phyloP scores from a whole-genome alignment of 2,888 invertebrate genomes.

The Conus canariensis region DNA sequence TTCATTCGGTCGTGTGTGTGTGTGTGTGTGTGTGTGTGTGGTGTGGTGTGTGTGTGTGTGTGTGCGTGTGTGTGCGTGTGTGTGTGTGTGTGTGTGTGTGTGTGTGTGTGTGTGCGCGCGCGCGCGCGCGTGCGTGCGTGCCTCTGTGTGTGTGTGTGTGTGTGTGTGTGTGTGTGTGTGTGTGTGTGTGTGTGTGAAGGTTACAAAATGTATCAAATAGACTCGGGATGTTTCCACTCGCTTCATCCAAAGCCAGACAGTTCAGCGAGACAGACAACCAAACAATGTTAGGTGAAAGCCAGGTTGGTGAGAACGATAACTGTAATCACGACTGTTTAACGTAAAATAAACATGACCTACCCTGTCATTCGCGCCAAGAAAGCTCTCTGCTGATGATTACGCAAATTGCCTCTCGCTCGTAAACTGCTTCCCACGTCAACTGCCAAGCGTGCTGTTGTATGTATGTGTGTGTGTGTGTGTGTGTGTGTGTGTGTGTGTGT shows the following conservation, averaged over 20 bases:
- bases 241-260: too few species aligned
- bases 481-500: too few species aligned
- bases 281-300: background rate
- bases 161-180: background rate
- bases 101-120: background rate
- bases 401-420: background rate
- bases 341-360: conserved; percentile 18
- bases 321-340: conserved; percentile 10
- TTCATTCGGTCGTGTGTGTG: too few species aligned
- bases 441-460: too few species aligned
- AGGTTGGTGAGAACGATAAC: background rate
- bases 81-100: background rate
- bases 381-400: conserved; percentile 10
- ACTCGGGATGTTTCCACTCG: background rate
- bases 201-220: background rate
- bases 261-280: background rate
- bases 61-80: background rate
- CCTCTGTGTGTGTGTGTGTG: background rate
- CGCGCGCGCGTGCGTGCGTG: background rate
- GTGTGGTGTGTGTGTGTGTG: too few species aligned
- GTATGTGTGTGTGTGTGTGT: too few species aligned
- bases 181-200: background rate
- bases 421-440: conserved; percentile 2
- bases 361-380: conserved; percentile 9
- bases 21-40: background rate